Evolutionary conservation across 2,797 vertebrate genomes (phyloP).

Genomic region (Bufotes viridis): DNA sequence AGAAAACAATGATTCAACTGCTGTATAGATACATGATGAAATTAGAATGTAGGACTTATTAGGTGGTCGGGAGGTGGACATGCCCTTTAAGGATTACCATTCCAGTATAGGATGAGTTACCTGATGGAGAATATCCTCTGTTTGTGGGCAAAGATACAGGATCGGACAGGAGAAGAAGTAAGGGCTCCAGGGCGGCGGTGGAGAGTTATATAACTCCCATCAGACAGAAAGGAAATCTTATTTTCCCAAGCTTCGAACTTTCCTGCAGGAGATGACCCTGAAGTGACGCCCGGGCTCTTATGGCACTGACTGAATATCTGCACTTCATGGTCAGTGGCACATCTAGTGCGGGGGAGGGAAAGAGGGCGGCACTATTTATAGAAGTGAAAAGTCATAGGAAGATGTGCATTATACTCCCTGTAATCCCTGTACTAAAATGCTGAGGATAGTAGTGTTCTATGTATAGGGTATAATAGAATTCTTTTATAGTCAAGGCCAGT

Average conservation of each 20-base stretch:
- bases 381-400: no score
- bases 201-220: background rate
- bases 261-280: conserved; percentile 33
- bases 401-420: background rate
- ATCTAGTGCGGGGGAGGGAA: background rate
- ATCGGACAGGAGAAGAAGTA: no score
- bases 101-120: background rate
- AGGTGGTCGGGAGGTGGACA: no score
- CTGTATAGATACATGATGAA: no score
- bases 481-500: background rate
- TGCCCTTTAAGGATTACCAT: background rate
- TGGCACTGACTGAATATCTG: background rate
- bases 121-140: background rate
- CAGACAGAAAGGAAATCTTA: conserved; percentile 13
- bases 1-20: no score
- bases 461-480: background rate
- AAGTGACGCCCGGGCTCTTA: background rate
- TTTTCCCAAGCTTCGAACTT: conserved; percentile 23
- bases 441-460: background rate
- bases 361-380: no score
- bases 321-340: background rate
- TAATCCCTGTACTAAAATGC: background rate
- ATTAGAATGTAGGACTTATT: no score
- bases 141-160: background rate
- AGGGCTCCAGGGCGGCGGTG: background rate